phyloP scores from a whole-genome alignment of 2,888 invertebrate species.

The Arge pagana region DNA sequence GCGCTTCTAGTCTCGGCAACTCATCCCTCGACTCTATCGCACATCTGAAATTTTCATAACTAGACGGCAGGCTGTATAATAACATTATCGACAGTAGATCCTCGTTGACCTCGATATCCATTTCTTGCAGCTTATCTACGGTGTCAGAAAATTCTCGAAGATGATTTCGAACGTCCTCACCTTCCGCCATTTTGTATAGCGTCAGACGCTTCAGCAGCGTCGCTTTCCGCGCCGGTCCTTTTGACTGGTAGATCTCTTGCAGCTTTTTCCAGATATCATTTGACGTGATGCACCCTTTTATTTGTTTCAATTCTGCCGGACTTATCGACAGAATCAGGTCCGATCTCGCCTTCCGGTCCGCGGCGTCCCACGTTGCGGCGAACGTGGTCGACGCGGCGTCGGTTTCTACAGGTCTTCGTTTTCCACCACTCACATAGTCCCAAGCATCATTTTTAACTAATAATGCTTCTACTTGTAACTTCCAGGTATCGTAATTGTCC shows the following conservation, averaged over 20 bases:
- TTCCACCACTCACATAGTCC: slow-evolving; percentile 22
- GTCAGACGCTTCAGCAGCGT: slow-evolving; percentile 27
- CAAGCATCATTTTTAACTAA: slow-evolving; percentile 23
- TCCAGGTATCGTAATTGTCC: too few species aligned
- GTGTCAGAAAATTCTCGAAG: slow-evolving; percentile 23
- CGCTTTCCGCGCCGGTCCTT: slow-evolving; percentile 31
- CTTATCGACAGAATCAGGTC: slow-evolving; percentile 25
- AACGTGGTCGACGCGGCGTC: too few species aligned
- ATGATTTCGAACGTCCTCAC: slow-evolving; percentile 25
- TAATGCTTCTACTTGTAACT: slow-evolving; percentile 22
- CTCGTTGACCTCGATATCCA: slow-evolving; percentile 23
- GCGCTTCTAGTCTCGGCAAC: slow-evolving; percentile 27
- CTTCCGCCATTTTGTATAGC: slow-evolving; percentile 20
- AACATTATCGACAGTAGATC: slow-evolving; percentile 21
- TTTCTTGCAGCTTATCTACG: slow-evolving; percentile 23
- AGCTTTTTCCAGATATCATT: slow-evolving; percentile 28
- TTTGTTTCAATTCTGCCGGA: slow-evolving; percentile 23
- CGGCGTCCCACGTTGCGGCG: neutral
- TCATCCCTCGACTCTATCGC: slow-evolving; percentile 35
- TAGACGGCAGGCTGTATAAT: slow-evolving; percentile 24
- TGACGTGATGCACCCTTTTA: slow-evolving; percentile 27
- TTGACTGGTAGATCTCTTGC: slow-evolving; percentile 23
- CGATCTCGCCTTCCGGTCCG: slow-evolving; percentile 22
- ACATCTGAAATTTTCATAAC: slow-evolving; percentile 29
- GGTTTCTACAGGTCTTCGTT: neutral